Evolutionary conservation across 1,140 invertebrate genomes (phyloP).

Genomic region (Dinothrombium tinctorium): DNA sequence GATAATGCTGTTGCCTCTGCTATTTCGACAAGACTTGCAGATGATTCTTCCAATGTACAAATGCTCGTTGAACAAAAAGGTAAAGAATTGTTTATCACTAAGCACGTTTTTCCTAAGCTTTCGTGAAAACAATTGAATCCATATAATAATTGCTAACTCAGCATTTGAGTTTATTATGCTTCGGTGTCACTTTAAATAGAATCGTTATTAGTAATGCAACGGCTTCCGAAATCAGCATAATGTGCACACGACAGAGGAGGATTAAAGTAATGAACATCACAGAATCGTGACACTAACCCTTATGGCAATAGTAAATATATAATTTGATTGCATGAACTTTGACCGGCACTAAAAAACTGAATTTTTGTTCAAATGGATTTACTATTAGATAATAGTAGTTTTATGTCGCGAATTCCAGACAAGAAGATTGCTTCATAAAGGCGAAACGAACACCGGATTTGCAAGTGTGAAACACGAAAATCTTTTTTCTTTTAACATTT

Average conservation of each 20-base stretch:
- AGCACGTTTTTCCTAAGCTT: not conserved
- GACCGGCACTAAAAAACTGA: no score
- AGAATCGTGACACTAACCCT: no score
- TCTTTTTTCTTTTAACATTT: no score
- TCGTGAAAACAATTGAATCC: not conserved
- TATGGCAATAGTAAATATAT: no score
- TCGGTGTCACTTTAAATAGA: not conserved
- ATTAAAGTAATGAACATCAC: not conserved
- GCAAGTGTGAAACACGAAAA: no score
- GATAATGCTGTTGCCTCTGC: constrained; percentile 1
- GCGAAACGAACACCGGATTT: no score
- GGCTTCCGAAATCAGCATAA: not conserved
- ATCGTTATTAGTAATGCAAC: not conserved
- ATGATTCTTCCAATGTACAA: constrained; percentile 5
- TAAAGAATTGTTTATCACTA: not conserved
- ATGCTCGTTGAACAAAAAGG: constrained; percentile 10
- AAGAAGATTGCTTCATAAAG: no score
- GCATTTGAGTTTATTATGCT: not conserved
- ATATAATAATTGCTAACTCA: not conserved
- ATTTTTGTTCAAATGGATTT: no score
- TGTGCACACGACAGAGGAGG: not conserved
- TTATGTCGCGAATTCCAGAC: no score
- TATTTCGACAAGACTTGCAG: not conserved
- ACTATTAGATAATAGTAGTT: no score
- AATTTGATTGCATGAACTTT: no score